These are phyloP conservation scores for Calliopsis andreniformis DNA, from an alignment of 1,140 invertebrate genomes.

Conservation along the genomic window DNA sequence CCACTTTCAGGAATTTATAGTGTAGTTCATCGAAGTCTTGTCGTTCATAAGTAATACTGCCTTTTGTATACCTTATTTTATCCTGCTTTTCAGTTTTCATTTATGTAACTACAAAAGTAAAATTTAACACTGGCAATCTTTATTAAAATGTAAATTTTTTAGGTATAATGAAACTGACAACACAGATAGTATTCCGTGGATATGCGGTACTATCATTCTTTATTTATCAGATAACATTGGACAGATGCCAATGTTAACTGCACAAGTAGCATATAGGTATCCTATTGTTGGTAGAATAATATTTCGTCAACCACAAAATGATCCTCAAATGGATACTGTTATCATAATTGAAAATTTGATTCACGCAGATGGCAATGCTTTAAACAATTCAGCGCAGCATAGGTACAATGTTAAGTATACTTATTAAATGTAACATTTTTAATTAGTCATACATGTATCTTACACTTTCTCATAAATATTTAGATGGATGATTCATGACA, in stretches of 20 bases:
- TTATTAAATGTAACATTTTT: conserved; percentile 12
- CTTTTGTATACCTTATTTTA: conserved; percentile 26
- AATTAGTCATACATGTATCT: conserved; percentile 14
- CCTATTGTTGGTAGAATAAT: conserved; percentile 93
- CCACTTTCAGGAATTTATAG: conserved; percentile 91
- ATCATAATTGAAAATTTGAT: conserved; percentile 89
- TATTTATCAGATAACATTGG: conserved; percentile 86
- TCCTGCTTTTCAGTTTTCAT: not conserved
- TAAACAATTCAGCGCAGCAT: conserved; percentile 90
- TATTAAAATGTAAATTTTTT: conserved; percentile 37
- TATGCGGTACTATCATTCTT: conserved; percentile 85
- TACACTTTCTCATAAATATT: conserved; percentile 35
- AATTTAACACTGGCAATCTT: not conserved
- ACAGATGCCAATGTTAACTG: conserved; percentile 87
- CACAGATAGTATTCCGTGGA: conserved; percentile 84
- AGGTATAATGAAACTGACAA: conserved; percentile 79
- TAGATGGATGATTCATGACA: conserved; percentile 85
- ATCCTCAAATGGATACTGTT: conserved; percentile 91
- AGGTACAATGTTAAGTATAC: conserved; percentile 79
- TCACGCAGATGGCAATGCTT: conserved; percentile 91
- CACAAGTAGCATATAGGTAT: conserved; percentile 90
- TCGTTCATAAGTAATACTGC: conserved; percentile 87
- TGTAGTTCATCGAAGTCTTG: conserved; percentile 90
- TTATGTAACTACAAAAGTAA: conserved; percentile 1
- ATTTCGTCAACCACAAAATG: conserved; percentile 90